Evolutionary conservation across 2,888 invertebrate genomes (phyloP), one percentile per base, ranked within the genome.

Genomic region (Dryomyza anilis): DNA sequence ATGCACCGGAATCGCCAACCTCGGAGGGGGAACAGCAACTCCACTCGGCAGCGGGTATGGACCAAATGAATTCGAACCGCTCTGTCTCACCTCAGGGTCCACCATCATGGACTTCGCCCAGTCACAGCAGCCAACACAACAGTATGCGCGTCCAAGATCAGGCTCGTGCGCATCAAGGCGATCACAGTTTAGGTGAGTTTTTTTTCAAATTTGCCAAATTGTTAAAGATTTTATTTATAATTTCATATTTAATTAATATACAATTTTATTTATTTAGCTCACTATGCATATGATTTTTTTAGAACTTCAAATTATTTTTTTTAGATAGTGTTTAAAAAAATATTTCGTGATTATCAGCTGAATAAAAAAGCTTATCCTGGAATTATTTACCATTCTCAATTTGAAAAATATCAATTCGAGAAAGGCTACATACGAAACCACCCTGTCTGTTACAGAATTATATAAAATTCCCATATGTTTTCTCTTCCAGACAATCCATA

Each of bases 111-210:
- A 83, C 76, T 81, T 83, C 82, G 59, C 82, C 81, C 80, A 81
- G 76, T 68, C 81, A 80, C 82, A 81, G 73, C 82, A 83, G 74
- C 79, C 72, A 70, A 65, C 72, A 63, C 80, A 72, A 70, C 75
- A 76, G 70, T 74, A 75, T 73, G 70, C 81, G 79, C 78, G 83
- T 70, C 79, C 83, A 76, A 76, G 84, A 83, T 83, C 84, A 73
- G 83, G 82, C 63, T 84, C 83, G 79, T 83, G 83, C 69, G 77
- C 83, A 76, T 84, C 83, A 71, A 80, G 82, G 80, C 73, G 84
- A 81, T 83, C 82, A 78, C 83, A 83, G 74, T 83, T 76, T 81
- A 79, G 83, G 83, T 82, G 68, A 78, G 78, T 66, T 21, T 33
- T 3, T 16, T 23, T 63, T 29, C n/a, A 63, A 57, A 2, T 25